Evolutionary conservation across 2,888 invertebrate species (phyloP), one percentile per base, ranked within the genome.

Genomic region (Clivina fossor): DNA sequence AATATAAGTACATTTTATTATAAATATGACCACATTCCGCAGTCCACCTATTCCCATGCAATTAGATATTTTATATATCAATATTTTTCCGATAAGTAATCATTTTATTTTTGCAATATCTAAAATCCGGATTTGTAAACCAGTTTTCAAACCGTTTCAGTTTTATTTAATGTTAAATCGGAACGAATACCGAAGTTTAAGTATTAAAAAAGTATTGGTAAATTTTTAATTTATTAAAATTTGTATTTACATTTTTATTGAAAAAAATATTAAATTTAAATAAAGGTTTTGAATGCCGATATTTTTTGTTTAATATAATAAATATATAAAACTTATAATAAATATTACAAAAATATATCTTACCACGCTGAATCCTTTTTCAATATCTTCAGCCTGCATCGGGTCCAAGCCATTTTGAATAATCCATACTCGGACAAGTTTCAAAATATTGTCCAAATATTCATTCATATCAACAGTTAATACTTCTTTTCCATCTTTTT

Each of bases 321-420:
- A 9, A 15, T 2, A 13, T 3, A 9, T 1, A 15, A 3, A n/a
- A n/a, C n/a, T n/a, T n/a, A n/a, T n/a, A n/a, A 41, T 30, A 30
- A 46, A 46, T 19, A 32, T n/a, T 46, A 20, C 28, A 16, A 40
- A 15, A 41, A 11, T 4, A 71, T n/a, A n/a, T n/a, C 75, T 67
- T 59, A 79, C 78, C 46, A 78, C 76, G 70, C 71, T 67, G 60
- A 80, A 78, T 5, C 76, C 76, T 64, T 78, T 74, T 15, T 65
- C 63, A 20, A 77, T 64, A 9, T 78, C 77, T 0, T 78, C 78
- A 44, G 78, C 62, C 0, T 61, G 44, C 74, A 78, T 73, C 1
- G 78, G 78, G 53, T 79, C 78, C 11, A 79, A 66, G 1, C 76
- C 77, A 58, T 75, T 58, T 7, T 64, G 46, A 57, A 70, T 58